Evolutionary conservation across 2,888 invertebrate species (phyloP).

Genomic region (Uloborus plumipes): DNA sequence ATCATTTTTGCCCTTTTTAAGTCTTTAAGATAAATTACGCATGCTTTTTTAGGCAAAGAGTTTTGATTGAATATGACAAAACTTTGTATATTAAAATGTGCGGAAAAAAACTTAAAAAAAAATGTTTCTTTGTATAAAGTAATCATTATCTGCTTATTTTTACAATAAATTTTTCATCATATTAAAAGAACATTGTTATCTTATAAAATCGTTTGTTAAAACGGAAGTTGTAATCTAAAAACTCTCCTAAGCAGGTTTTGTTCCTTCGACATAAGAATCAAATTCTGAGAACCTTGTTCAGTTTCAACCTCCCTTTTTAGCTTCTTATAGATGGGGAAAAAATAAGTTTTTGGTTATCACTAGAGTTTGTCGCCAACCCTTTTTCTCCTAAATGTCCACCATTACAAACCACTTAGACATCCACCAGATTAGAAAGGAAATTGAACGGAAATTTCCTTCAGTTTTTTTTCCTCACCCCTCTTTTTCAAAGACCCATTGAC

Average conservation of each 20-base stretch:
- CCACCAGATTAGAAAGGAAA: conserved; percentile 60
- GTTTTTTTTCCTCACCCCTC: conserved; percentile 33
- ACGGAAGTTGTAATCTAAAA: conserved; percentile 53
- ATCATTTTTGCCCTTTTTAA: too few species aligned
- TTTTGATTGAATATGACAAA: too few species aligned
- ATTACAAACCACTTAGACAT: conserved; percentile 61
- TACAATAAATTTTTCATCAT: too few species aligned
- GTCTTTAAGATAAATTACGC: too few species aligned
- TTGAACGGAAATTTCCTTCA: conserved; percentile 58
- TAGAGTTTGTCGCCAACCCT: background rate
- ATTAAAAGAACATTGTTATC: too few species aligned
- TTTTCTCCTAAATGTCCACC: conserved; percentile 47
- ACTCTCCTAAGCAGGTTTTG: conserved; percentile 24
- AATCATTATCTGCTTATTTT: too few species aligned
- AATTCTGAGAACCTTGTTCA: too few species aligned
- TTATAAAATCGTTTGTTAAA: background rate
- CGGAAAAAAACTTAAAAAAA: too few species aligned
- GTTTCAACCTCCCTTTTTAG: conserved; percentile 12
- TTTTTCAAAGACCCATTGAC: conserved; percentile 29
- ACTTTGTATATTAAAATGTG: too few species aligned
- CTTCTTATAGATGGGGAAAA: conserved; percentile 13
- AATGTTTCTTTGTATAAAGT: too few species aligned
- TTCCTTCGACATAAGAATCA: conserved; percentile 21
- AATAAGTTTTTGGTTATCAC: conserved; percentile 44
- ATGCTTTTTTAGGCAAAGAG: too few species aligned